Percentiles rank a stretch among this genome's conserved stretches.
phyloP scores from a whole-genome alignment of 2,113 vertebrate genomes.

The Myotis yumanensis region DNA sequence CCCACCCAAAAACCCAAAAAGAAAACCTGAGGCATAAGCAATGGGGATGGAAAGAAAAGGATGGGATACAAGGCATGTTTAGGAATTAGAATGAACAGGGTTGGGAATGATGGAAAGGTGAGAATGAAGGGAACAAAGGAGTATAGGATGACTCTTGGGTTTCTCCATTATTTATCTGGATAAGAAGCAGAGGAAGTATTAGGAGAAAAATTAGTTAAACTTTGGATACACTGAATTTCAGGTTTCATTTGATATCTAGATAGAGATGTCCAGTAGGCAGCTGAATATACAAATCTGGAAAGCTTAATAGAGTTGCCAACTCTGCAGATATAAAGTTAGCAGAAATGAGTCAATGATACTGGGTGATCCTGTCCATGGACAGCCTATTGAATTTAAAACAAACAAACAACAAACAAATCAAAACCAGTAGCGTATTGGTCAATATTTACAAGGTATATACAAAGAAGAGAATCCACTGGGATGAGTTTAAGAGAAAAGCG shows the following conservation, averaged over 20 bases:
- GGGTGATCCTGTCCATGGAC: background rate
- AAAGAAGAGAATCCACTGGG: background rate
- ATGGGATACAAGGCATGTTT: background rate
- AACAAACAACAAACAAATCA: background rate
- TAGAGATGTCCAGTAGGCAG: background rate
- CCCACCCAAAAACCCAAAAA: no score
- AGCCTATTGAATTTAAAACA: background rate
- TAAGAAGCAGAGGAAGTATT: background rate
- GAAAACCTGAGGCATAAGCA: background rate
- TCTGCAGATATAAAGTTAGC: background rate
- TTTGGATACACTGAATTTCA: conserved; percentile 6
- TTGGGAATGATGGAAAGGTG: background rate
- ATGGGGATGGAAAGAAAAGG: background rate
- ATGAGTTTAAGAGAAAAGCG: background rate
- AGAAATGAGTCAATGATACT: background rate
- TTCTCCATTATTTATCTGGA: background rate
- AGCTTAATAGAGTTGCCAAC: background rate
- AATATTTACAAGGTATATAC: background rate
- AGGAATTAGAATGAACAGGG: background rate
- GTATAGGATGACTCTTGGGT: background rate
- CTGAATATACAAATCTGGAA: background rate
- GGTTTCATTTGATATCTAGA: background rate
- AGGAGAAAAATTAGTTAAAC: background rate
- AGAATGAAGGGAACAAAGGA: background rate
- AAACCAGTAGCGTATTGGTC: background rate